Percentiles rank a stretch among this genome's conserved stretches.
These are phyloP conservation scores for Coenobita brevimanus DNA, from an alignment of 1,140 invertebrate species.

Conservation along the genomic window DNA sequence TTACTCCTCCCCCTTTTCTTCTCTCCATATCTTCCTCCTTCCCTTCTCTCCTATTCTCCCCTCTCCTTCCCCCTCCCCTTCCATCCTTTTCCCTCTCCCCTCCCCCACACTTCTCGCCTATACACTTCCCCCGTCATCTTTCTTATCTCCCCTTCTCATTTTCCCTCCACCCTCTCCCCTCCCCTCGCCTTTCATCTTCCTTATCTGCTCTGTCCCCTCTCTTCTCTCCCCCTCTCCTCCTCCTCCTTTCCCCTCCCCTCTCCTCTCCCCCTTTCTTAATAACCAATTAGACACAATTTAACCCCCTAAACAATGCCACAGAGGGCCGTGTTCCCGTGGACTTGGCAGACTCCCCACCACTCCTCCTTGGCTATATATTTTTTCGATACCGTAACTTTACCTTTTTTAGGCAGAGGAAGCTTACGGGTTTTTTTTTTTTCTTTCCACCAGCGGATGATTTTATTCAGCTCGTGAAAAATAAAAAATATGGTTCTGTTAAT, in stretches of 20 bases:
- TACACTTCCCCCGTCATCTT: background rate
- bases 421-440: no score
- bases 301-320: background rate
- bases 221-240: background rate
- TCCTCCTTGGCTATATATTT: no score
- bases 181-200: no score
- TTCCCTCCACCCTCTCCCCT: no score
- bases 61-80: background rate
- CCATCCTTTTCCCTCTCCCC: background rate
- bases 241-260: background rate
- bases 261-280: slow-evolving; percentile 19
- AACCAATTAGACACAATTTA: slow-evolving; percentile 48
- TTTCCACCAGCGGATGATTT: no score
- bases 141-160: background rate
- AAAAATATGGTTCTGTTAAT: no score
- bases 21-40: background rate
- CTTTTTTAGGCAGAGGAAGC: no score
- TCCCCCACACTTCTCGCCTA: background rate
- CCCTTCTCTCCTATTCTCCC: background rate
- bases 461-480: no score
- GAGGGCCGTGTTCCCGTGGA: background rate
- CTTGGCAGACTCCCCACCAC: no score
- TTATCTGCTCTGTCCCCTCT: no score
- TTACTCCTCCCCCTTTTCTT: background rate
- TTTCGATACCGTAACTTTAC: no score